Percentiles rank a stretch among this genome's conserved stretches.
Evolutionary conservation across 2,797 vertebrate species (phyloP).

Genomic region (Lophotriccus pileatus): DNA sequence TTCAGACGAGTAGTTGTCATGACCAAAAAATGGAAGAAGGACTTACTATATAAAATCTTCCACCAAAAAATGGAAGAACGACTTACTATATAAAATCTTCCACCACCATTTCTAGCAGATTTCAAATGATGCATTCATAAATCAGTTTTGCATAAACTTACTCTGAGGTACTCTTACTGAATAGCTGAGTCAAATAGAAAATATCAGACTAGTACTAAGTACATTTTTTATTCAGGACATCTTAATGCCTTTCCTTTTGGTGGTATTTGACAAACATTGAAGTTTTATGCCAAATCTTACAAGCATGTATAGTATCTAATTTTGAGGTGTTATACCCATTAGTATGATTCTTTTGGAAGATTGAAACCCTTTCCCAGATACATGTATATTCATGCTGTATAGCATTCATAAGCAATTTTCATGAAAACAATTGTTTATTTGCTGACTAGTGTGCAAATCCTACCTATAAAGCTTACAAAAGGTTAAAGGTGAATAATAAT

Average conservation of each 20-base stretch:
- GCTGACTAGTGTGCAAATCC: not conserved
- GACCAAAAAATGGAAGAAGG: not conserved
- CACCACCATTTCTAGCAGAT: not conserved
- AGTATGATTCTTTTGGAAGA: not conserved
- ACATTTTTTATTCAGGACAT: not conserved
- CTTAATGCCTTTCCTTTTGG: not conserved
- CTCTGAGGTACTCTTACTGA: not conserved
- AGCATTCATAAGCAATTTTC: not conserved
- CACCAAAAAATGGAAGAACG: not conserved
- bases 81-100: not conserved
- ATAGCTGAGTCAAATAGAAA: slow-evolving; percentile 1
- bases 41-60: not conserved
- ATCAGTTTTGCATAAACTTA: not conserved
- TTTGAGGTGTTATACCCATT: not conserved
- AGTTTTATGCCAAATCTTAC: not conserved
- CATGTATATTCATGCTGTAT: not conserved
- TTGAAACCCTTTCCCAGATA: not conserved
- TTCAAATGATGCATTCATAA: not conserved
- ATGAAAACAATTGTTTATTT: not conserved
- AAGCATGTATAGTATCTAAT: not conserved
- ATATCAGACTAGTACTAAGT: not conserved
- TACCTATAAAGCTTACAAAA: not conserved
- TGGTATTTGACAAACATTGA: not conserved
- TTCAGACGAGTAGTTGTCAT: not conserved
- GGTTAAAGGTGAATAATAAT: not conserved